These are phyloP conservation scores for Laticauda laticaudata DNA, from an alignment of 2,113 vertebrate genomes.

Conservation along the genomic window DNA sequence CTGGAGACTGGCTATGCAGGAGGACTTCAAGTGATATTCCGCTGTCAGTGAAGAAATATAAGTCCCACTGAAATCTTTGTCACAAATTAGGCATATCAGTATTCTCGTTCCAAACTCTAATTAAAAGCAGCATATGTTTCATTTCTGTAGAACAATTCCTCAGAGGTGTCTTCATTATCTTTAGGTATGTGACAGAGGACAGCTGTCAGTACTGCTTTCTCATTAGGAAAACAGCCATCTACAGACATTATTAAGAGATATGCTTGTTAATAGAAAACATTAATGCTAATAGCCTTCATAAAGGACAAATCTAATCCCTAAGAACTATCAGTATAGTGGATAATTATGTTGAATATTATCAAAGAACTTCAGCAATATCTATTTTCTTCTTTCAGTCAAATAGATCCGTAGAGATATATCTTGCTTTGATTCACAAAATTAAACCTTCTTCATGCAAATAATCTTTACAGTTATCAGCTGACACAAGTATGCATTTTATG, in stretches of 20 bases:
- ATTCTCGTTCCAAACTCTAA: neutral
- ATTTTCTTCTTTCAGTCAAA: neutral
- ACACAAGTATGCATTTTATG: neutral
- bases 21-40: neutral
- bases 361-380: neutral
- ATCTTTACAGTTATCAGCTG: neutral
- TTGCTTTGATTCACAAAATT: neutral
- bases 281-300: neutral
- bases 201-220: neutral
- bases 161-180: neutral
- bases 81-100: neutral
- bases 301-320: neutral
- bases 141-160: neutral
- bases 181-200: neutral
- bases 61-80: neutral
- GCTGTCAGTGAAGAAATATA: neutral
- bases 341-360: neutral
- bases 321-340: neutral
- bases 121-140: neutral
- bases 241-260: neutral
- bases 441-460: neutral
- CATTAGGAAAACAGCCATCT: neutral
- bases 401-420: neutral
- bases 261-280: neutral
- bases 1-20: neutral